Conservation (phyloP, 2,888 invertebrate genomes). For the Clepsis dumicolana region DNA sequence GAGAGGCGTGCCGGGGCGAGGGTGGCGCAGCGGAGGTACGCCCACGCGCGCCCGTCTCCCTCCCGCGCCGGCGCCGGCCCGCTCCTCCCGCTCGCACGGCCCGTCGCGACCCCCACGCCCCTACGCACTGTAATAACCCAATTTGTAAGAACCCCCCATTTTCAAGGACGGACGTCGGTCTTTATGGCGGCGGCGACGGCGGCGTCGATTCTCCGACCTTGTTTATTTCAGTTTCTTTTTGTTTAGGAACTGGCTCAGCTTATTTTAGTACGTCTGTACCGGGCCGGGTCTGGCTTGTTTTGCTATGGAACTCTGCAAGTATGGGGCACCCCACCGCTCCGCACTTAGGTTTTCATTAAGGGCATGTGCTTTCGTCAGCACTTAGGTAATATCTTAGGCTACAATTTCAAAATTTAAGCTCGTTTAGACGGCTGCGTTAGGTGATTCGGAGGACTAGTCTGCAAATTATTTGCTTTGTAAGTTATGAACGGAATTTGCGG, state of each 20-base stretch:
- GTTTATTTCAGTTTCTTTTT: conserved; percentile 86
- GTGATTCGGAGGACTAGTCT: conserved; percentile 56
- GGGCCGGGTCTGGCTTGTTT: conserved; percentile 71
- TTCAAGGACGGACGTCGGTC: conserved; percentile 87
- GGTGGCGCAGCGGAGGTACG: conserved; percentile 81
- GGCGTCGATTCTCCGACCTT: conserved; percentile 86
- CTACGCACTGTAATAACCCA: conserved; percentile 85
- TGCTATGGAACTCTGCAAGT: conserved; percentile 62
- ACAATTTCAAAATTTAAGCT: conserved; percentile 5
- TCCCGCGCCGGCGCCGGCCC: conserved; percentile 51
- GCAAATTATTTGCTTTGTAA: conserved; percentile 65
- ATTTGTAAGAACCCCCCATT: conserved; percentile 86
- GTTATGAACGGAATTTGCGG: conserved; percentile 60
- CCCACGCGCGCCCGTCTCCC: conserved; percentile 73
- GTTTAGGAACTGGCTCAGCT: conserved; percentile 84
- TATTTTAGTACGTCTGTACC: conserved; percentile 79
- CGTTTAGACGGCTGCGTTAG: background rate
- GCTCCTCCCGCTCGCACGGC: conserved; percentile 65
- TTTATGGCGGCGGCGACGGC: conserved; percentile 85
- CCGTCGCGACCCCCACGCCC: conserved; percentile 77
- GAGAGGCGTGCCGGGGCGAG: conserved; percentile 80
- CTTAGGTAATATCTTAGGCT: conserved; percentile 23
- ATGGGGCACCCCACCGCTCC: conserved; percentile 58
- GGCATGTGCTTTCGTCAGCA: conserved; percentile 1
- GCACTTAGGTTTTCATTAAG: background rate